phyloP scores from a whole-genome alignment of 2,113 vertebrate genomes.

The Aegypius monachus region DNA sequence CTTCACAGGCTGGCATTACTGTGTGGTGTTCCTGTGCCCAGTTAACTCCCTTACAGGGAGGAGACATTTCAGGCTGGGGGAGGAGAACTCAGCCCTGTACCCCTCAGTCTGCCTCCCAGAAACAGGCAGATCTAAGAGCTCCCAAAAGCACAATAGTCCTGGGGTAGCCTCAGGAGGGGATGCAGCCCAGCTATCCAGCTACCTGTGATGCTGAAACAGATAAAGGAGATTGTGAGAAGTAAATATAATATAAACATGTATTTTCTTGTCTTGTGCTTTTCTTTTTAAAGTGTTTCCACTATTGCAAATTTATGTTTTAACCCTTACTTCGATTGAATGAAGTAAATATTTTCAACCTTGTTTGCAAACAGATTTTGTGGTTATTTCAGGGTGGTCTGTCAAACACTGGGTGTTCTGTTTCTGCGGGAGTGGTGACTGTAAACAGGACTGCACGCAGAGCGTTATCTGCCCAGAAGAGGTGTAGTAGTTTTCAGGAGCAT shows the following conservation, averaged over 20 bases:
- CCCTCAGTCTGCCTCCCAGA: not conserved
- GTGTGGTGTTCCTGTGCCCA: not conserved
- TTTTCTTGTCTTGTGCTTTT: not conserved
- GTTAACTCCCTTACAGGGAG: not conserved
- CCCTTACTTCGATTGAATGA: not conserved
- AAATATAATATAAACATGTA: not conserved
- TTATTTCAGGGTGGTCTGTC: constrained; percentile 10
- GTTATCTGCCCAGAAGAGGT: not conserved
- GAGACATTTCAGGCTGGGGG: not conserved
- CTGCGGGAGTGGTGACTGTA: not conserved
- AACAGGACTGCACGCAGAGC: not conserved
- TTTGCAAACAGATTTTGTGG: not conserved
- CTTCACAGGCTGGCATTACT: not conserved
- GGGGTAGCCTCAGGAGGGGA: not conserved
- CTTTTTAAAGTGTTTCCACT: not conserved
- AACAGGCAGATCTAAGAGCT: not conserved
- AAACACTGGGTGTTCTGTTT: not conserved
- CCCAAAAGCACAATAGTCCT: not conserved
- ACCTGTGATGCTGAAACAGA: not conserved
- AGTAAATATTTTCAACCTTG: not conserved
- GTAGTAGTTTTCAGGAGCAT: not conserved
- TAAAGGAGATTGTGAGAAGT: not conserved
- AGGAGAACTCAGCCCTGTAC: not conserved
- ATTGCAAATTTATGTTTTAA: not conserved
- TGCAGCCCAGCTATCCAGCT: not conserved